Evolutionary conservation across 2,888 invertebrate species (phyloP).

Genomic region (Frankliniella intonsa): DNA sequence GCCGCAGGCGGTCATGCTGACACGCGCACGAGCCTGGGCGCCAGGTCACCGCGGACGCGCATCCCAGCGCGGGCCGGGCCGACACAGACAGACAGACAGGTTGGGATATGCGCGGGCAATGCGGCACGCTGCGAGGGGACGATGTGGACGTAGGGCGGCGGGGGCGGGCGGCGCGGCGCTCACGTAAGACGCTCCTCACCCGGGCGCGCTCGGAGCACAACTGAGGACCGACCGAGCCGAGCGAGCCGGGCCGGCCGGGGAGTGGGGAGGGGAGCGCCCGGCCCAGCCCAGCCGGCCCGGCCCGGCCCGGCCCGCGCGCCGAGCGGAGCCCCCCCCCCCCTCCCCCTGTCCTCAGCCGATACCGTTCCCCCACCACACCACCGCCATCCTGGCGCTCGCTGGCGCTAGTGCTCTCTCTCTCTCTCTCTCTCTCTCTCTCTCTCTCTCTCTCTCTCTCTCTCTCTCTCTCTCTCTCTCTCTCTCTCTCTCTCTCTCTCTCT

Average conservation of each 20-base stretch:
- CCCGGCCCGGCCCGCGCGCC: neutral
- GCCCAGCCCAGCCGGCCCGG: neutral
- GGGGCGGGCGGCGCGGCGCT: neutral
- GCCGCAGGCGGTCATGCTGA: neutral
- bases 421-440: neutral
- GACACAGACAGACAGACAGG: no score
- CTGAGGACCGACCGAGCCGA: neutral
- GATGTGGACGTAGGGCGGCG: neutral
- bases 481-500: neutral
- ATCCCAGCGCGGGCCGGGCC: neutral
- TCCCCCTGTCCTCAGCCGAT: neutral
- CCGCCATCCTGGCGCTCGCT: neutral
- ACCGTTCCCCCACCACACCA: slow-evolving; percentile 1
- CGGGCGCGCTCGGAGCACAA: slow-evolving; percentile 18
- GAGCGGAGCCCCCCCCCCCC: neutral
- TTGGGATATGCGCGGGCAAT: no score
- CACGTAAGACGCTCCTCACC: neutral
- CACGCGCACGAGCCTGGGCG: neutral
- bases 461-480: neutral
- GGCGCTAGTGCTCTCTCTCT: neutral
- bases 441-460: neutral
- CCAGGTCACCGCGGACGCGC: neutral
- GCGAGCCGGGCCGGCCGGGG: neutral
- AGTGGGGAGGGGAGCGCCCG: neutral
- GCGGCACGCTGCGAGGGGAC: neutral